Evolutionary conservation across 2,797 vertebrate species (phyloP).

Genomic region (Picus viridis): DNA sequence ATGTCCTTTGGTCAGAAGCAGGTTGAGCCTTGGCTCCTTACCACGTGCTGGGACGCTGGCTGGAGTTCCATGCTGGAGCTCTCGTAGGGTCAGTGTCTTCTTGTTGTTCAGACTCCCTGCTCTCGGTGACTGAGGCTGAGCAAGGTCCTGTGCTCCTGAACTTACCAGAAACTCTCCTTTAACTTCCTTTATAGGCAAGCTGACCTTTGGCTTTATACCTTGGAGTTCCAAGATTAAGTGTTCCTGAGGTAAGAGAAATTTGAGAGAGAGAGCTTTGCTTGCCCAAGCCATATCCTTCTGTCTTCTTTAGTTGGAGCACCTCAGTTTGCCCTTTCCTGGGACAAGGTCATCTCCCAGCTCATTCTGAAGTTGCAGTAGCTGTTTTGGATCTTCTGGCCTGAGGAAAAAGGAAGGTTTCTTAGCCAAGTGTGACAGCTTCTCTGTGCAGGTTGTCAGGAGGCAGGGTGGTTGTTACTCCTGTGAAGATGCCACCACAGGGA

Average conservation of each 20-base stretch:
- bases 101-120: constrained; percentile 61
- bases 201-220: constrained; percentile 70
- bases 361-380: not conserved
- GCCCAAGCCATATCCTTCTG: not conserved
- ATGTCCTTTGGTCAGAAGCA: not conserved
- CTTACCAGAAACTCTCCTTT: constrained; percentile 71
- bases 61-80: not conserved
- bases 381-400: not conserved
- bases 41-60: not conserved
- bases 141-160: constrained; percentile 55
- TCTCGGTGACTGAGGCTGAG: constrained; percentile 60
- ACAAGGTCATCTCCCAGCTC: not conserved
- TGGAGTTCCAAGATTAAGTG: constrained; percentile 67
- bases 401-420: not conserved
- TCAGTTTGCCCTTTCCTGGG: not conserved
- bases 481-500: not conserved
- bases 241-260: constrained; percentile 65
- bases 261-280: constrained; percentile 29
- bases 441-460: not conserved
- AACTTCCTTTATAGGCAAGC: constrained; percentile 73
- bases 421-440: not conserved
- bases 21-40: not conserved
- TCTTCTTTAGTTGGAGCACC: constrained; percentile 1
- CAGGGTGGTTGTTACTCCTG: not conserved
- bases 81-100: not conserved